Base-by-base conservation (phyloP, 30 jellyfish, hydroid and myxozoan species). In the Aurelia sp. region DNA sequence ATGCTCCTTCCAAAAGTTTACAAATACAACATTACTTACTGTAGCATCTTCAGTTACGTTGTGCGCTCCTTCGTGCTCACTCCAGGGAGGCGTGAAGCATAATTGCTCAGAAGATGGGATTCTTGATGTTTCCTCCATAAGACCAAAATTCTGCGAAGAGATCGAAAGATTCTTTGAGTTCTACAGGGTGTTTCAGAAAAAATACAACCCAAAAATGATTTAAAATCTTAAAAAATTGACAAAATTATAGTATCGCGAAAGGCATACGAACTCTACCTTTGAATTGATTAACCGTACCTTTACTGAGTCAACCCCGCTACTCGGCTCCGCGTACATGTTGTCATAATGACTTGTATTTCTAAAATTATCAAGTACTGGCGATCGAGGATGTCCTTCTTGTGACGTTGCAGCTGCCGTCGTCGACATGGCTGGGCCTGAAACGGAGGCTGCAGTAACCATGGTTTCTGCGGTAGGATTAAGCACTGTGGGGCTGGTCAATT, bases 21-120 rank as follows among this genome's bases (percentile, higher is more conserved):
- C 8, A 40, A 40, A 40, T 3, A 40, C 11, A 40, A 40, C 51
- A 7, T 3, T 7, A 44, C 55, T 10, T 9, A 44, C 55, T 2
- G 55, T 13, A 44, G 55, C 8, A 4, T 44, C 10, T 44, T 10
- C 55, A 12, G 55, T 44, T 10, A 44, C 15, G 17, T 44, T 10
- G 8, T 44, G 55, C 8, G 9, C 55, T 44, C 65, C 95, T 19
- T 66, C 80, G 13, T 40, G 59, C 37, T 75, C 95, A 19, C 66
- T 59, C 99, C 99, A 94, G 22, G 99, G 96, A 11, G 97, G 97
- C 13, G 97, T 94, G 70, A 77, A 94, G 33, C 91, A 79, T 11
- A 94, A 86, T 22, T 76, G 95, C 70, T 94, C 99, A 21, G 86
- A 89, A 5, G 99, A 94, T 33, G 96, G 99, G 31, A 89, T 89